These are phyloP conservation scores for Catamblyrhynchus diadema DNA, from an alignment of 2,797 vertebrate genomes.

Conservation along the genomic window DNA sequence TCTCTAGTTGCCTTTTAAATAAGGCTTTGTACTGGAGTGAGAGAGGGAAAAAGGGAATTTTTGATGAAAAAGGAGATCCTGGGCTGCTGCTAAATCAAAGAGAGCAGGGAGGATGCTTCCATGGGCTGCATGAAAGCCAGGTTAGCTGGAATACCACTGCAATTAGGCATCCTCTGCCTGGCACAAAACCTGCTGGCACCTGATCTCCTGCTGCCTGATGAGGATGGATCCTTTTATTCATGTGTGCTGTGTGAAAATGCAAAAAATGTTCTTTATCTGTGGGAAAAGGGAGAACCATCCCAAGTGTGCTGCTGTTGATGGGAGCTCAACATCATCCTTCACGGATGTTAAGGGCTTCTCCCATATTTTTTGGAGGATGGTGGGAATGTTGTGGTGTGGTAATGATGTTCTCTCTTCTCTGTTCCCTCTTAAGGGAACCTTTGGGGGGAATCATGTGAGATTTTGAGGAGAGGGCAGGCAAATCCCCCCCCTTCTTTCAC, in stretches of 20 bases:
- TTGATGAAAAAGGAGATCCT: neutral
- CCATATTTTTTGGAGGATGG: neutral
- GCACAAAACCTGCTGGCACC: neutral
- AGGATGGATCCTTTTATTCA: neutral
- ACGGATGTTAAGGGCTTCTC: neutral
- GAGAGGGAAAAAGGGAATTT: neutral
- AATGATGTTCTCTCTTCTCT: neutral
- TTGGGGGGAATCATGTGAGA: neutral
- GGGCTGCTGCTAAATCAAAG: neutral
- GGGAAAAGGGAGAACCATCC: neutral
- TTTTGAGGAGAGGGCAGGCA: neutral
- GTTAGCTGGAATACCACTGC: neutral
- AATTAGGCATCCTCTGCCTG: neutral
- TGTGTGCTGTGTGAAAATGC: neutral
- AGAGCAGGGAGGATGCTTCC: neutral
- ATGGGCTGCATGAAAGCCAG: neutral
- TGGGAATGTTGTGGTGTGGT: neutral
- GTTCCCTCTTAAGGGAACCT: neutral
- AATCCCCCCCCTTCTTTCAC: neutral
- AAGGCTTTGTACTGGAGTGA: neutral
- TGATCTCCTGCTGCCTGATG: neutral
- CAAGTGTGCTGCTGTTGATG: neutral
- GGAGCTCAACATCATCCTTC: neutral
- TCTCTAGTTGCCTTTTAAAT: neutral
- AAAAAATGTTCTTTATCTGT: neutral